Percentiles rank a stretch among this genome's conserved stretches.
phyloP scores from a whole-genome alignment of 2,113 vertebrate genomes.

The Neogobius melanostomus region DNA sequence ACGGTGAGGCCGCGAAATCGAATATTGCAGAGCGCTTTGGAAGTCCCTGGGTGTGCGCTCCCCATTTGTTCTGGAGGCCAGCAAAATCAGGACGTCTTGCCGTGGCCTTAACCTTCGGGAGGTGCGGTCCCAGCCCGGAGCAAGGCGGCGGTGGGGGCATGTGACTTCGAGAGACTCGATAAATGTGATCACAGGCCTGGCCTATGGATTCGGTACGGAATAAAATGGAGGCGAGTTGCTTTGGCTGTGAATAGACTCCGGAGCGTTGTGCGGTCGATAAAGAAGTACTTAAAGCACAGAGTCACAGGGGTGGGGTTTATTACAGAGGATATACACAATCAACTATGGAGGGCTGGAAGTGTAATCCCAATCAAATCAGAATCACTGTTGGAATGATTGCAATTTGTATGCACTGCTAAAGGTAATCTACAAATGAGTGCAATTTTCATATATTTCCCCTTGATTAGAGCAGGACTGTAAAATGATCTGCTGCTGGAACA shows the following conservation, averaged over 20 bases:
- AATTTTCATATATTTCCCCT: too few species aligned
- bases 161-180: slow-evolving; percentile 42
- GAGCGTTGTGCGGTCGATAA: background rate
- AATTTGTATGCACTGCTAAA: too few species aligned
- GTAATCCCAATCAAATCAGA: too few species aligned
- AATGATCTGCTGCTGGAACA: too few species aligned
- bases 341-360: too few species aligned
- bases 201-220: too few species aligned
- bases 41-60: slow-evolving; percentile 49
- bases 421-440: too few species aligned
- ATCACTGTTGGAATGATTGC: too few species aligned
- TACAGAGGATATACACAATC: background rate
- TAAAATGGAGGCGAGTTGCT: too few species aligned
- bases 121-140: slow-evolving; percentile 53
- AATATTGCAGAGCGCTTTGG: slow-evolving; percentile 61
- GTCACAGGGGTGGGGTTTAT: background rate
- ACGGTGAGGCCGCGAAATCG: slow-evolving; percentile 54
- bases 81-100: slow-evolving; percentile 64
- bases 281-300: background rate
- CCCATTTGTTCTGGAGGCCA: slow-evolving; percentile 58
- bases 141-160: slow-evolving; percentile 32
- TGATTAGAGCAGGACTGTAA: too few species aligned
- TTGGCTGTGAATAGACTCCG: background rate
- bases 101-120: slow-evolving; percentile 60
- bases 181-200: slow-evolving; percentile 57